phyloP scores from a whole-genome alignment of 2,113 vertebrate genomes.

The Callionymus lyra region DNA sequence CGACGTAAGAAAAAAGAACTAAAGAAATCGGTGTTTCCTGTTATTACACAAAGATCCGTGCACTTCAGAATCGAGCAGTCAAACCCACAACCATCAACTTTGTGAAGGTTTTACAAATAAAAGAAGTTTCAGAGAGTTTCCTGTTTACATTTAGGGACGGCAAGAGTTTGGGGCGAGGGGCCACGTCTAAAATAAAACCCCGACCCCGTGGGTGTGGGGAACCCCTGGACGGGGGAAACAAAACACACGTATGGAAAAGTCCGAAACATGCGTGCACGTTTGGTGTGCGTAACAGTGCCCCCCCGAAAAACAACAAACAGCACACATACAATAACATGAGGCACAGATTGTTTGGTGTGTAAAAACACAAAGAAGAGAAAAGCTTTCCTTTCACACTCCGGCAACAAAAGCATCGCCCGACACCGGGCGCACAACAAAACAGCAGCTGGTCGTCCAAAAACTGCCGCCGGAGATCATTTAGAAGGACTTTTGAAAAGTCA shows the following conservation, averaged over 20 bases:
- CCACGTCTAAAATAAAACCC: conserved; percentile 34
- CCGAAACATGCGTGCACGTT: not conserved
- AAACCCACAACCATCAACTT: no score
- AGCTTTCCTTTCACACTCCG: conserved; percentile 12
- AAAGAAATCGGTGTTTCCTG: no score
- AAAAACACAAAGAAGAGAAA: conserved; percentile 8
- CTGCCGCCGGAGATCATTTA: not conserved
- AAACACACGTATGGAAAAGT: not conserved
- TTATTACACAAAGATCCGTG: no score
- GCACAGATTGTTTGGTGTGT: not conserved
- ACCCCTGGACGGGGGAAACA: no score
- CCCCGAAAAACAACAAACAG: not conserved
- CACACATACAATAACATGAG: conserved; percentile 1
- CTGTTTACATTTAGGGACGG: no score
- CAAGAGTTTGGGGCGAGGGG: no score
- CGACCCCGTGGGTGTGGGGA: conserved; percentile 29
- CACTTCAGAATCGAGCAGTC: no score
- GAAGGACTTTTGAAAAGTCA: not conserved
- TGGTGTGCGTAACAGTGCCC: not conserved
- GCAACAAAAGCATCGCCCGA: conserved; percentile 11
- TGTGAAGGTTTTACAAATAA: no score
- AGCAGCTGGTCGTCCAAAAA: conserved; percentile 2
- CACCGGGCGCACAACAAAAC: not conserved
- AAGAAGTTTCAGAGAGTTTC: no score
- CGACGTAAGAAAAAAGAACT: no score